Base-by-base conservation (phyloP, 92 coral and sea anemone species). In the Phenganax stokvisi region DNA sequence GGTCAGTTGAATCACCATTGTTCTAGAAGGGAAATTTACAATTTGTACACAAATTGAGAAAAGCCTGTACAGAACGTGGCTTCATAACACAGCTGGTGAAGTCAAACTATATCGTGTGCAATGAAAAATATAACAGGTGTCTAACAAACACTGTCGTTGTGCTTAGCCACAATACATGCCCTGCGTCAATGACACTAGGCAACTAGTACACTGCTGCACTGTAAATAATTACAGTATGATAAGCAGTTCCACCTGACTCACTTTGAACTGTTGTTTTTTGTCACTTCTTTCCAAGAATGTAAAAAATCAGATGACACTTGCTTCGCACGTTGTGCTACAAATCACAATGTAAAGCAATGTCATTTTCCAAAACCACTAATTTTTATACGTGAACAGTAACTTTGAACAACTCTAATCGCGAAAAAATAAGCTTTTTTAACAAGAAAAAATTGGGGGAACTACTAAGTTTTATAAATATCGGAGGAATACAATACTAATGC, bases 201-300 rank as follows among this genome's bases (percentile, higher is more conserved):
- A 37, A 37, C 47, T 37, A 37, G 47, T 37, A 37, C 3, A 37
- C 47, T 37, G 47, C 5, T 37, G 47, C 47, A 37, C 47, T 37
- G 47, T 37, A 37, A 37, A 37, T 37, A 37, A 61, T 8, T 61
- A 61, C n/a, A 59, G 17, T 59, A 5, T 59, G 67, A 7, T 56
- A 15, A 61, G 25, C n/a, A 7, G 67, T 61, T 61, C 25, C 67
- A 61, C 6, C 67, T 28, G 25, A 80, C 99, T 77, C 87, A 96
- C 99, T 96, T 96, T 12, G 97, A 87, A 73, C 91, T 96, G 15
- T 96, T 90, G 71, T 89, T 86, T 53, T 97, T 64, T 57, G 99
- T 96, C 63, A 96, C 99, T 77, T 96, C 99, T 66, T 96, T 96
- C 99, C 99, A 96, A 17, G 47, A 79, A 63, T 79, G 51, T 62